A percentile compares a stretch with the other conserved stretches of the same genome.
Conservation (phyloP, 2,888 invertebrate genomes). For the Lycia hirtaria region DNA sequence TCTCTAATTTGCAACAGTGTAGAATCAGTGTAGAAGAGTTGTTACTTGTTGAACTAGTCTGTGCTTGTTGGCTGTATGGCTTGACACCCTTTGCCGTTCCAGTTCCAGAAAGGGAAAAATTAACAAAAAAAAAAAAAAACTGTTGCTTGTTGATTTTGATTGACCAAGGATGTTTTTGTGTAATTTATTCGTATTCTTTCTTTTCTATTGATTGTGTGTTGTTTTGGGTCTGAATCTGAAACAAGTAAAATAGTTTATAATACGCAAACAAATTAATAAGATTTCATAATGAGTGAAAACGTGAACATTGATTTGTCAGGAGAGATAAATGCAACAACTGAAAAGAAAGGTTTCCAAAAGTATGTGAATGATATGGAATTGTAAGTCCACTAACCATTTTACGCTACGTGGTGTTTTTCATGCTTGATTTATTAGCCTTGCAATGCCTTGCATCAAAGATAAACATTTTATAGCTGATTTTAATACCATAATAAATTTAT, state of each 20-base stretch:
- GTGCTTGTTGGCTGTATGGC: too few species aligned
- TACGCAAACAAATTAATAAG: background rate
- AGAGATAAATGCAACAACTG: slow-evolving; percentile 74
- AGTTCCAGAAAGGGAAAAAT: too few species aligned
- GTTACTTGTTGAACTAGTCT: too few species aligned
- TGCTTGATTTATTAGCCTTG: slow-evolving; percentile 35
- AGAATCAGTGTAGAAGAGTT: too few species aligned
- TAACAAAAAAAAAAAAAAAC: too few species aligned
- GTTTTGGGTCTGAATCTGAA: background rate
- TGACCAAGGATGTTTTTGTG: too few species aligned
- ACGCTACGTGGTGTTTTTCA: slow-evolving; percentile 60
- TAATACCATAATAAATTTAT: background rate
- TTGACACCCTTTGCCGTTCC: too few species aligned
- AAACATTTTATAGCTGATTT: background rate
- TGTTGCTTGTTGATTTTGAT: too few species aligned
- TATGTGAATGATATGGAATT: slow-evolving; percentile 82
- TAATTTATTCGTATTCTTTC: too few species aligned
- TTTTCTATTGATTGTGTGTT: background rate
- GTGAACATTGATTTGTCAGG: slow-evolving; percentile 80
- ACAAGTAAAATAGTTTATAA: background rate
- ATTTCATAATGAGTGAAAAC: slow-evolving; percentile 72
- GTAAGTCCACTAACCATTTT: slow-evolving; percentile 69
- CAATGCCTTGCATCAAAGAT: slow-evolving; percentile 7
- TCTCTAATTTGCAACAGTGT: too few species aligned
- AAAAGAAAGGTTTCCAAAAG: slow-evolving; percentile 82